Evolutionary conservation across 1,140 invertebrate species (phyloP), one percentile per base, ranked within the genome.

Genomic region (Anastrepha ludens): DNA sequence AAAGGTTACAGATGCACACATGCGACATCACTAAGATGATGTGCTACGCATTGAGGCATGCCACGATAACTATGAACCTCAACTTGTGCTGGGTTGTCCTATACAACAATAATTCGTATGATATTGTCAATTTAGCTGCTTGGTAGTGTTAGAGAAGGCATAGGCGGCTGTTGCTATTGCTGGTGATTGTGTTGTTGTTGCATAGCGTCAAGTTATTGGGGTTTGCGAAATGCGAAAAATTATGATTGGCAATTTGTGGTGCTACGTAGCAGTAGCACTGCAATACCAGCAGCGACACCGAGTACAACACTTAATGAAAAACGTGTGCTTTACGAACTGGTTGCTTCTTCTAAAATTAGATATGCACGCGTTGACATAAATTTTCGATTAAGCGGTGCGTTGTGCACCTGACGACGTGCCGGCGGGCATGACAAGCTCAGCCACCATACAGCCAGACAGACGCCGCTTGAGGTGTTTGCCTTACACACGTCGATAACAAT

Each of bases 311-410:
- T 55, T 55, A 55, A 55, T 55, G 50, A 55, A 55, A 55, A 55
- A 55, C 50, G 50, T 55, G 50, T 11, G 11, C 50, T 6, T 8
- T 55, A 11, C 50, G 41, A n/a, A 4, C 15, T 74, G 67, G 29
- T 13, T 13, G 11, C 41, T 74, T 47, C 15, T 47, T 74, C 6
- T 47, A 17, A 44, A 74, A n/a, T 74, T 47, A 7, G 9, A 44
- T 17, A 74, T 47, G 67, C 41, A 17, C 67, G 67, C 67, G 15
- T 2, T 41, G 39, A 11, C 67, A 74, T 44, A 74, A 74, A 74
- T 74, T 74, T 74, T 74, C 67, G 67, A 74, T 74, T 74, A 74
- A 74, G 39, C 67, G 67, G 39, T 44, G 67, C 67, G 17, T n/a
- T 74, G 67, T 44, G 6, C 3, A 70, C 3, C 29, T 17, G 41